Base-by-base conservation (phyloP, 1,140 invertebrate genomes). In the Epicauta chinensis region DNA sequence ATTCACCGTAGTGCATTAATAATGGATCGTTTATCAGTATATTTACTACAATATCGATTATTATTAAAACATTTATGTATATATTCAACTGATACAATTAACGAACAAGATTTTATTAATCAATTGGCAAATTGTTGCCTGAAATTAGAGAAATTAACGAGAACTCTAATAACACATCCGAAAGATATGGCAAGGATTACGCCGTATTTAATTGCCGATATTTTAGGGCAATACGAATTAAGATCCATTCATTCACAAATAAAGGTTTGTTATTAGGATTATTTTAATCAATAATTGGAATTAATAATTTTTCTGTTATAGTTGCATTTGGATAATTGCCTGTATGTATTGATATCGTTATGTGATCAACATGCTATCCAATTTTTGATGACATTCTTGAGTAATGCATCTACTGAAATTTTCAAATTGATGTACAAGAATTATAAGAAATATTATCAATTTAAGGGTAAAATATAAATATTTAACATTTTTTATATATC, bases 391-490 rank as follows among this genome's bases (percentile, higher is more conserved):
- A 52, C 65, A 49, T 55, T 56, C 10, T 51, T 68, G 29, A 63
- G 61, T 11, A 59, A n/a, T 34, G 60, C 65, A 12, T 68, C 63
- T 1, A 66, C 63, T 10, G 65, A 68, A 56, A 55, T 68, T 56
- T 68, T 68, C 44, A 67, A 68, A 52, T 56, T 61, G 40, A 57
- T 66, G 49, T 60, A 64, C 43, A 58, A 63, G 23, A 54, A 66
- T 60, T 70, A 68, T 43, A 70, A 63, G 34, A 69, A 64, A 60
- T 69, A 63, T 60, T 66, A 70, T 51, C 63, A 54, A 51, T 69
- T 68, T 58, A 68, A 64, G 7, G 68, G 68, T 32, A 70, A 68
- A 64, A 63, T 67, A 3, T 68, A 56, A 68, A 34, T n/a, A 11
- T 34, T 34, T 10, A n/a, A n/a, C n/a, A n/a, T 10, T 34, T 34